phyloP scores from a whole-genome alignment of 2,888 invertebrate genomes.

The Agrochola litura region DNA sequence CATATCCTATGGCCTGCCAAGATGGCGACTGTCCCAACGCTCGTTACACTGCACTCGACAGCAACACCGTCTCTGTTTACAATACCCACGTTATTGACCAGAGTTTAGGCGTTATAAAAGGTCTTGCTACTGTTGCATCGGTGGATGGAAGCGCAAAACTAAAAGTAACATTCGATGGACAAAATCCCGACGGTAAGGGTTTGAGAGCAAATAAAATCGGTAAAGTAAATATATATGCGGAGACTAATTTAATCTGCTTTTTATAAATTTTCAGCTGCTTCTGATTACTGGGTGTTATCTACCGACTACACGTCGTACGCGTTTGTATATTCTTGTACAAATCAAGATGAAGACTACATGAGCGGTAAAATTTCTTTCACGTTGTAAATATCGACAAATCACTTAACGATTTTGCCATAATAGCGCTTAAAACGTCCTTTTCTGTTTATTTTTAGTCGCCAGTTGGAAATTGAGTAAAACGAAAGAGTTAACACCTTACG shows the following conservation, averaged over 20 bases:
- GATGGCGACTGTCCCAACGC: slow-evolving; percentile 76
- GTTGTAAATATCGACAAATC: not conserved
- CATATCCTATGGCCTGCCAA: slow-evolving; percentile 75
- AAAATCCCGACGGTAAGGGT: slow-evolving; percentile 70
- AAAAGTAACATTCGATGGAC: slow-evolving; percentile 90
- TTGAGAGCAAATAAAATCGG: not conserved
- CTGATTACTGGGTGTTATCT: slow-evolving; percentile 75
- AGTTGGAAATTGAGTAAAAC: slow-evolving; percentile 84
- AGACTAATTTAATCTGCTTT: not conserved
- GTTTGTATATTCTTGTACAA: slow-evolving; percentile 91
- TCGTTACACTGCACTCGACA: slow-evolving; percentile 64
- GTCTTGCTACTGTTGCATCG: slow-evolving; percentile 70
- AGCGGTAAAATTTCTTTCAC: slow-evolving; percentile 44
- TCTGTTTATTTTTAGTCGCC: slow-evolving; percentile 64
- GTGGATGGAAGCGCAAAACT: slow-evolving; percentile 91
- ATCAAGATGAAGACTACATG: slow-evolving; percentile 74
- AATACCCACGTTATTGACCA: slow-evolving; percentile 74
- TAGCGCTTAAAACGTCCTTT: not conserved
- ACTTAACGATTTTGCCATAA: not conserved
- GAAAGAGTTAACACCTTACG: slow-evolving; percentile 64
- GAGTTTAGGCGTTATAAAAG: slow-evolving; percentile 68
- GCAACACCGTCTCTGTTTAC: slow-evolving; percentile 54
- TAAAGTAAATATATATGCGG: too few relatives aligned
- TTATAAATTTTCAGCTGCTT: slow-evolving; percentile 52
- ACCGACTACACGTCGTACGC: slow-evolving; percentile 91